A percentile compares a stretch with the other conserved stretches of the same genome.
Evolutionary conservation across 2,888 invertebrate species (phyloP).

Genomic region (Doris montereyensis): DNA sequence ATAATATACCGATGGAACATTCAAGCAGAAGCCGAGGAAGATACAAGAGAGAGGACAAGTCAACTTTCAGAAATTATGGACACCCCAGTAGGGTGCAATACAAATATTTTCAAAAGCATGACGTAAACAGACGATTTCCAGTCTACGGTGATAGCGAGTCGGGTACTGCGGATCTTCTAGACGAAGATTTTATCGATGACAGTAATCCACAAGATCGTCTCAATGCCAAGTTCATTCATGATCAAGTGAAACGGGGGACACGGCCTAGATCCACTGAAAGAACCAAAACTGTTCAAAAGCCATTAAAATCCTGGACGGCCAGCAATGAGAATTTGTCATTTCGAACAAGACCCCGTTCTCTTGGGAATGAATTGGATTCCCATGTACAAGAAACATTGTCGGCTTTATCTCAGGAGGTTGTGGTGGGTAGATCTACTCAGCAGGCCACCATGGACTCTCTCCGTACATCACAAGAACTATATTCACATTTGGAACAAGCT

Average conservation of each 20-base stretch:
- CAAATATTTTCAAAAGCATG: not conserved
- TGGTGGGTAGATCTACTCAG: conserved; percentile 51
- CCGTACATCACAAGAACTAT: conserved; percentile 53
- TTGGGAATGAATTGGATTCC: not conserved
- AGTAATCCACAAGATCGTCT: not conserved
- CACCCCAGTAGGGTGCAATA: conserved; percentile 1
- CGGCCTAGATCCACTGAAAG: not conserved
- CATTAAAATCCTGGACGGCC: not conserved
- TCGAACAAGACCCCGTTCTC: not conserved
- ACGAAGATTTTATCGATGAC: conserved; percentile 16
- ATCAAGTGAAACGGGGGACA: too few species aligned
- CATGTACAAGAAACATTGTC: conserved; percentile 28
- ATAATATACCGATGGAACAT: too few species aligned
- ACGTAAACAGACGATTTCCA: not conserved
- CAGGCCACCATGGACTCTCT: conserved; percentile 54
- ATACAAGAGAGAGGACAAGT: not conserved
- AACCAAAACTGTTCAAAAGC: not conserved
- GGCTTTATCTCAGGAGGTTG: conserved; percentile 50
- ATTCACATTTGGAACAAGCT: conserved; percentile 52
- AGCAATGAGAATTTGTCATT: too few species aligned
- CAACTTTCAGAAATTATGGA: conserved; percentile 35
- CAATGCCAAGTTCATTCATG: too few species aligned
- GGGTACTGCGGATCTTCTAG: not conserved
- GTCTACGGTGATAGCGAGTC: not conserved
- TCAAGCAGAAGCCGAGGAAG: not conserved